These are phyloP conservation scores for Catostylus mosaicus DNA, from an alignment of 30 jellyfish, hydroid and myxozoan genomes.

Conservation along the genomic window DNA sequence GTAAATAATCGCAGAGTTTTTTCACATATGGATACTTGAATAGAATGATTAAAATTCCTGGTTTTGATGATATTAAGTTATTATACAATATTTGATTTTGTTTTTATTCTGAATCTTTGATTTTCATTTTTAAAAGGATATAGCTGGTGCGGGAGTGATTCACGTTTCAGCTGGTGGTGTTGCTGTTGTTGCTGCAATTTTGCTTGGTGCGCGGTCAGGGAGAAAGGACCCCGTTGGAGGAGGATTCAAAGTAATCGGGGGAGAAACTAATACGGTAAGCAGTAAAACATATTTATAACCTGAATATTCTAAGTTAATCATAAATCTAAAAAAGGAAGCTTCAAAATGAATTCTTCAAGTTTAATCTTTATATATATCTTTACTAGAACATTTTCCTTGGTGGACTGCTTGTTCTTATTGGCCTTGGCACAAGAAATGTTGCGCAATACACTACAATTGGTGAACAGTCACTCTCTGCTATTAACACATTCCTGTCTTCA, in stretches of 20 bases:
- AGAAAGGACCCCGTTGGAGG: slow-evolving; percentile 42
- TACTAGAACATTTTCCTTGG: slow-evolving; percentile 87
- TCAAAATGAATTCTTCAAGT: no score
- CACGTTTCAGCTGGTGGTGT: slow-evolving; percentile 90
- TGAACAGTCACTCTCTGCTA: slow-evolving; percentile 40
- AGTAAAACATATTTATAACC: neutral
- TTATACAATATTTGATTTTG: no score
- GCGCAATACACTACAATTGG: slow-evolving; percentile 2
- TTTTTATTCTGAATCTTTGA: no score
- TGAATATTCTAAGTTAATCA: neutral
- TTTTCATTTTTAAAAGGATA: no score
- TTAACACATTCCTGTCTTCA: slow-evolving; percentile 85
- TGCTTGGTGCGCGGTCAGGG: slow-evolving; percentile 71
- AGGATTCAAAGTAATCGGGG: slow-evolving; percentile 57
- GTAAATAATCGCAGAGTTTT: no score
- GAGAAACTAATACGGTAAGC: slow-evolving; percentile 89
- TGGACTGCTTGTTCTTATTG: slow-evolving; percentile 74
- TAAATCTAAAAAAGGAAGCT: neutral
- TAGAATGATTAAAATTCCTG: no score
- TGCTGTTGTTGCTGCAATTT: slow-evolving; percentile 84
- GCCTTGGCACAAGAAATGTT: slow-evolving; percentile 64
- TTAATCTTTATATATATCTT: no score
- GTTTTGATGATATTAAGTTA: no score
- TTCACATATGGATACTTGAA: no score
- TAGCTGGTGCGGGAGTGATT: slow-evolving; percentile 81